Conservation (phyloP, 1,140 invertebrate genomes). For the Meloidogyne floridensis region DNA sequence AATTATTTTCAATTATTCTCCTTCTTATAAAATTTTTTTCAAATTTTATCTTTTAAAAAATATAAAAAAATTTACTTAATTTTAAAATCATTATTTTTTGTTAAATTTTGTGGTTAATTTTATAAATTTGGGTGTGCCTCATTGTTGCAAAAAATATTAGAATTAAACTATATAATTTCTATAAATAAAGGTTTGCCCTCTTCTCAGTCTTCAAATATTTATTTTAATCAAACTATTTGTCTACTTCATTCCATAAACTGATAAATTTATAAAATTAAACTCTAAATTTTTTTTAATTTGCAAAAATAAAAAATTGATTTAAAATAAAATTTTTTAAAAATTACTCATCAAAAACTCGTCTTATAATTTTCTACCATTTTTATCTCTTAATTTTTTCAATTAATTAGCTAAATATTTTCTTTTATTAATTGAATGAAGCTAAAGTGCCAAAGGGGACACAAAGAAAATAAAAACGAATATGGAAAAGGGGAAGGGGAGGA, state of each 20-base stretch:
- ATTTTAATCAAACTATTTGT: neutral
- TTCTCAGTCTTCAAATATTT: neutral
- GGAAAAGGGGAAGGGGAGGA: neutral
- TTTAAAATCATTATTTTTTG: neutral
- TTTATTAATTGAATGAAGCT: neutral
- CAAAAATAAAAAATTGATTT: no score
- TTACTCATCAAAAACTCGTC: no score
- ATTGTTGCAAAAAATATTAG: neutral
- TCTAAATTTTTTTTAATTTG: no score
- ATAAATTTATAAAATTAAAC: neutral
- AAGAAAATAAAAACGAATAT: slow-evolving; percentile 13
- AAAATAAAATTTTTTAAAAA: no score
- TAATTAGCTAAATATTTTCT: neutral
- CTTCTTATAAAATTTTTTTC: no score
- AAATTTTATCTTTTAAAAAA: no score
- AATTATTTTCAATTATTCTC: no score
- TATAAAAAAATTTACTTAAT: no score
- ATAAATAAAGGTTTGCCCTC: neutral
- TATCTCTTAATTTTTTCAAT: no score
- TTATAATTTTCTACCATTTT: no score
- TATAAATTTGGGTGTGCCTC: neutral
- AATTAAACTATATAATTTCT: neutral
- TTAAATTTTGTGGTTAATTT: neutral
- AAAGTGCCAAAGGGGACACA: neutral
- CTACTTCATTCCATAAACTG: neutral